Evolutionary conservation across 1,140 invertebrate species (phyloP).

Genomic region (Apis cerana): DNA sequence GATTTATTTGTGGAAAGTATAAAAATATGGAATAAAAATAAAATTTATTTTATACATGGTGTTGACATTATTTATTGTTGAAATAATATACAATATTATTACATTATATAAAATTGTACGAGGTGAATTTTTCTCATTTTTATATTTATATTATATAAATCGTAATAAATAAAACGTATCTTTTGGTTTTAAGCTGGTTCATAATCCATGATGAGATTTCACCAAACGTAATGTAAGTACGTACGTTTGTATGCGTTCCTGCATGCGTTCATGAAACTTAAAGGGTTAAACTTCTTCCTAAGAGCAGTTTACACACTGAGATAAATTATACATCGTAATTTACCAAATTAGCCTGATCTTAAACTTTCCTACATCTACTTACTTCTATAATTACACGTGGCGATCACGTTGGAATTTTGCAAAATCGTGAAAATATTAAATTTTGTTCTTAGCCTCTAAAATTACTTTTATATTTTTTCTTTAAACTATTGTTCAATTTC

Average conservation of each 20-base stretch:
- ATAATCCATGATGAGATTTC: not conserved
- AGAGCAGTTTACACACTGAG: not conserved
- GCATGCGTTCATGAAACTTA: no score
- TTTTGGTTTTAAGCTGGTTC: no score
- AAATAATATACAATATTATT: no score
- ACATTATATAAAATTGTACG: no score
- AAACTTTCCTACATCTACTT: not conserved
- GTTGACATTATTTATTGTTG: no score
- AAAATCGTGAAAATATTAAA: not conserved
- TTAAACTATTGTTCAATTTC: not conserved
- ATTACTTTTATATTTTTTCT: not conserved
- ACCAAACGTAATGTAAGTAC: not conserved
- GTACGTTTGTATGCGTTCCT: not conserved
- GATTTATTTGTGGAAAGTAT: no score
- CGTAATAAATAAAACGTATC: no score
- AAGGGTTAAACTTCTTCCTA: not conserved
- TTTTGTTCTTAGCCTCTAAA: not conserved
- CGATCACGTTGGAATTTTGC: not conserved
- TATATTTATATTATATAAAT: no score
- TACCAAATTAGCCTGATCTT: not conserved
- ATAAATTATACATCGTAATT: conserved; percentile 7
- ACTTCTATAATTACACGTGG: not conserved
- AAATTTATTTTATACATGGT: no score
- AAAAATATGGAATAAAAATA: no score
- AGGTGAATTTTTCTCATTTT: no score